Percentiles rank a stretch among this genome's conserved stretches.
Evolutionary conservation across 2,888 invertebrate genomes (phyloP).

Genomic region (Perizoma affinitatum): DNA sequence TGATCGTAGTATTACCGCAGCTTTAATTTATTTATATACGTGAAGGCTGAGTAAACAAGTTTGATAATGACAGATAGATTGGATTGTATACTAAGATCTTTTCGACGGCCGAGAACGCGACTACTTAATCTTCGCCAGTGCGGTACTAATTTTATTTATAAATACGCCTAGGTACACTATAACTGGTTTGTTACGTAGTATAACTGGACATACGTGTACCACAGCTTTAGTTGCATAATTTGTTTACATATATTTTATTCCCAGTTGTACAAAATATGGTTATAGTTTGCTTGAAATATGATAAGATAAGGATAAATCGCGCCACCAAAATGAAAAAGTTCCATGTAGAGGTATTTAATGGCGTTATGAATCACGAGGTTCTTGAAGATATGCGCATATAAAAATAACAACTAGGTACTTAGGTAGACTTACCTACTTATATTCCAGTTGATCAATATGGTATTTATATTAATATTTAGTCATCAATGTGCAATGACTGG

Average conservation of each 20-base stretch:
- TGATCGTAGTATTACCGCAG: slow-evolving; percentile 3
- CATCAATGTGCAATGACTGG: too few relatives aligned
- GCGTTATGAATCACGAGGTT: slow-evolving; percentile 26
- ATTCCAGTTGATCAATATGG: not conserved
- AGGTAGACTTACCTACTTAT: not conserved
- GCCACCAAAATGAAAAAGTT: slow-evolving; percentile 10
- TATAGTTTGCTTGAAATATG: slow-evolving; percentile 29
- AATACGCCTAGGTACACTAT: slow-evolving; percentile 31
- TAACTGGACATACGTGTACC: slow-evolving; percentile 45
- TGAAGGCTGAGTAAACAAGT: slow-evolving; percentile 45
- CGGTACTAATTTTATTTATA: slow-evolving; percentile 55
- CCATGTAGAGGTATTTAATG: not conserved
- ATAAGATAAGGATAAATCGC: slow-evolving; percentile 18
- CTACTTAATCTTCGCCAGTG: slow-evolving; percentile 39
- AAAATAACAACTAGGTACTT: slow-evolving; percentile 5
- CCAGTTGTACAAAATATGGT: not conserved
- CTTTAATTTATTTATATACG: slow-evolving; percentile 9
- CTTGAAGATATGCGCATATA: slow-evolving; percentile 25
- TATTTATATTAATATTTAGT: too few relatives aligned
- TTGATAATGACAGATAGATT: slow-evolving; percentile 35
- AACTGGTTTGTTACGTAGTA: slow-evolving; percentile 62
- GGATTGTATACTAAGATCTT: slow-evolving; percentile 41
- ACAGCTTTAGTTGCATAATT: slow-evolving; percentile 25
- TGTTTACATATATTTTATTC: slow-evolving; percentile 45
- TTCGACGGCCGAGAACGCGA: slow-evolving; percentile 53